These are phyloP conservation scores for Labeo calbasu DNA, from an alignment of 2,797 vertebrate genomes.

Conservation along the genomic window DNA sequence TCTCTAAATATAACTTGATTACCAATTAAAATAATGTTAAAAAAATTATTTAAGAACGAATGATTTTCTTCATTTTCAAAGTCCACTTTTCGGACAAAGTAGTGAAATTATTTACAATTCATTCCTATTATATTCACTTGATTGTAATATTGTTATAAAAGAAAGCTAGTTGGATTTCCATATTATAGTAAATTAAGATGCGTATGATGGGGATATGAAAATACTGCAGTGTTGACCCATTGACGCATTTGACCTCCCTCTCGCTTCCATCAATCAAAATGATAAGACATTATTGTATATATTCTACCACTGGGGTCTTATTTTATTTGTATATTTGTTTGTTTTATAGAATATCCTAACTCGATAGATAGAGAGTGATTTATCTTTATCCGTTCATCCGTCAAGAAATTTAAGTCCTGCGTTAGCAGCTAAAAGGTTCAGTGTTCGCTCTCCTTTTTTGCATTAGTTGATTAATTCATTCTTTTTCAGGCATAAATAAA, in stretches of 20 bases:
- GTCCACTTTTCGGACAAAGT: neutral
- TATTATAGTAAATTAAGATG: neutral
- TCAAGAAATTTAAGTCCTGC: conserved; percentile 32
- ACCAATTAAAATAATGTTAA: neutral
- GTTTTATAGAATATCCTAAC: neutral
- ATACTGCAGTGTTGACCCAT: neutral
- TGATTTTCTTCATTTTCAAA: neutral
- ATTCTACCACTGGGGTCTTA: conserved; percentile 61
- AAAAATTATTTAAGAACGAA: no score
- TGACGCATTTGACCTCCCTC: neutral
- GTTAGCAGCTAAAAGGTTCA: conserved; percentile 33
- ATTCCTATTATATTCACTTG: neutral
- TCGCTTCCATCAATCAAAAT: conserved; percentile 69
- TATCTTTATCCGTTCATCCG: conserved; percentile 39
- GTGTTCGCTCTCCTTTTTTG: conserved; percentile 28
- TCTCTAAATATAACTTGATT: neutral
- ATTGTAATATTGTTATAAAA: neutral
- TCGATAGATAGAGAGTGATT: conserved; percentile 5
- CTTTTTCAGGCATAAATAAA: conserved; percentile 5
- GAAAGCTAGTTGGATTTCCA: neutral
- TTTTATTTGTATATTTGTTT: conserved; percentile 26
- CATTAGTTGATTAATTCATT: conserved; percentile 53
- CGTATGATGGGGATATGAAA: neutral
- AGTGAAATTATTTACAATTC: neutral
- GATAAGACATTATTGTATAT: conserved; percentile 68